Conservation (phyloP, 2,113 vertebrate genomes). For the Indri indri region DNA sequence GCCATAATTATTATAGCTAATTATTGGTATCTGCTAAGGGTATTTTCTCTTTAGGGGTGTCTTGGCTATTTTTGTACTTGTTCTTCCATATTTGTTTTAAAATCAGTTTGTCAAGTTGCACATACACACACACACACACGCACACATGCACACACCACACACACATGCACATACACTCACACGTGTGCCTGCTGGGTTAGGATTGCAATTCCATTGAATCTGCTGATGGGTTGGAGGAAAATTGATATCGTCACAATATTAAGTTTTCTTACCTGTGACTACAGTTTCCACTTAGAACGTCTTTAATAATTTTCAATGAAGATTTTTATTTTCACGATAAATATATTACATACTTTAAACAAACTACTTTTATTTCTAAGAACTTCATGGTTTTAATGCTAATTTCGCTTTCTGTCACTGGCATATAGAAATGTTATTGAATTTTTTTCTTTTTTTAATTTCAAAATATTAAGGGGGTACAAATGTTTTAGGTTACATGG, state of each 20-base stretch:
- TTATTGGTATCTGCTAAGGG: not conserved
- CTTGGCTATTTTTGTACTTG: not conserved
- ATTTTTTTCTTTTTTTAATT: too few relatives aligned
- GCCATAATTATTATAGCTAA: not conserved
- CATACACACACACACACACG: not conserved
- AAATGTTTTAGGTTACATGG: too few relatives aligned
- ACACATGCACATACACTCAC: not conserved
- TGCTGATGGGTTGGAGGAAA: not conserved
- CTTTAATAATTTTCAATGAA: not conserved
- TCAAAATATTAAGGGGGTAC: too few relatives aligned
- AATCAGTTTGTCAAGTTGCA: not conserved
- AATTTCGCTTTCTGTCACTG: not conserved
- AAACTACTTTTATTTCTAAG: not conserved
- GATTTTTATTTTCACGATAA: not conserved
- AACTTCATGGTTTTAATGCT: not conserved
- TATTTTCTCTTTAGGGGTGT: not conserved
- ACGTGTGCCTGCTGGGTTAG: not conserved
- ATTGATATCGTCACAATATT: not conserved
- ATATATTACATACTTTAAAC: not conserved
- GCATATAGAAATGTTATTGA: not conserved
- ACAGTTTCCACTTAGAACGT: not conserved
- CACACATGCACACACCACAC: not conserved
- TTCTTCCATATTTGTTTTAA: not conserved
- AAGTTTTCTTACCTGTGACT: not conserved
- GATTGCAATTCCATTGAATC: not conserved